These are phyloP conservation scores for Eurosta solidaginis DNA, from an alignment of 1,140 invertebrate species.

Conservation along the genomic window DNA sequence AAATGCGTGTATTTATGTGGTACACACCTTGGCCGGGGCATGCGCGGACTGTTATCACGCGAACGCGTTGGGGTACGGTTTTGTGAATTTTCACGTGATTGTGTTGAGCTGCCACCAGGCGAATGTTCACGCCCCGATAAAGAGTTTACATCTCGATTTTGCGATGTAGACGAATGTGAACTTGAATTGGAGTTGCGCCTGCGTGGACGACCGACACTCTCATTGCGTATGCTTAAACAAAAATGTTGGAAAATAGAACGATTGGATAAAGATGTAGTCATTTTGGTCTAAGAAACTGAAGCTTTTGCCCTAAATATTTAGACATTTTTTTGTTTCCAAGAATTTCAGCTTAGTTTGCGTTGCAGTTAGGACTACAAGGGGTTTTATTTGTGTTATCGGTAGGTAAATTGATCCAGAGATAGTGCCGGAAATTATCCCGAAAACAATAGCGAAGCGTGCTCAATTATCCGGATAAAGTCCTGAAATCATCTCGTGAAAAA, in stretches of 20 bases:
- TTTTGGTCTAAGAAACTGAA: too few species aligned
- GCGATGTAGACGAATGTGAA: slow-evolving; percentile 38
- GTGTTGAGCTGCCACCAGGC: slow-evolving; percentile 48
- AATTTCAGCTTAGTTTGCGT: too few species aligned
- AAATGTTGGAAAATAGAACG: not conserved
- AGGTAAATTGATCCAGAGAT: too few species aligned
- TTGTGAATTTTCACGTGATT: slow-evolving; percentile 50
- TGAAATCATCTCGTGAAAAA: too few species aligned
- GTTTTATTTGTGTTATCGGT: too few species aligned
- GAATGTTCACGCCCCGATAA: slow-evolving; percentile 45
- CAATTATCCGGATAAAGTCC: too few species aligned
- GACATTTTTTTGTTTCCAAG: too few species aligned
- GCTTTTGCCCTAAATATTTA: too few species aligned
- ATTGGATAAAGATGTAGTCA: too few species aligned
- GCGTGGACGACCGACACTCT: slow-evolving; percentile 52
- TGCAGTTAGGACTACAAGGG: too few species aligned
- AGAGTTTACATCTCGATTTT: slow-evolving; percentile 33
- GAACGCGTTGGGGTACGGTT: slow-evolving; percentile 62
- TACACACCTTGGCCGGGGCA: slow-evolving; percentile 68
- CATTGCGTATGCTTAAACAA: slow-evolving; percentile 52
- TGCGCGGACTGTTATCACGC: slow-evolving; percentile 72
- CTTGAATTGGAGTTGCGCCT: slow-evolving; percentile 47
- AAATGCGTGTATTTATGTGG: not conserved
- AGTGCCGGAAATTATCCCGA: too few species aligned
- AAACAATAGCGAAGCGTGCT: too few species aligned